Evolutionary conservation across 2,888 invertebrate species (phyloP).

Genomic region (Meteorus cinctellus): DNA sequence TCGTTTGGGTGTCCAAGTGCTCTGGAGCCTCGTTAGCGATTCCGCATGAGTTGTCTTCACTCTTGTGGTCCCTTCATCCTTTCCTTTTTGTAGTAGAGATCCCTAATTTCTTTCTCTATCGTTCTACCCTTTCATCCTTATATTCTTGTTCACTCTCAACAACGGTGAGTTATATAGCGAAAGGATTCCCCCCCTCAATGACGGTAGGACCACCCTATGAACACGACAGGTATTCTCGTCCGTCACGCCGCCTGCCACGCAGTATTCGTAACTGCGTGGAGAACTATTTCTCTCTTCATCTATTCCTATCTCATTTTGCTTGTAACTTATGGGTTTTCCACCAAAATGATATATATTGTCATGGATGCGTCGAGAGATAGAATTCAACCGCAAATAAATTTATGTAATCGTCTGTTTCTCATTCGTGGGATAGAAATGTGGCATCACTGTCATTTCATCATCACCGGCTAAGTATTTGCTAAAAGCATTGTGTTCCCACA

Average conservation of each 20-base stretch:
- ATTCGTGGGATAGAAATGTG: conserved; percentile 36
- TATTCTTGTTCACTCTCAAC: conserved; percentile 44
- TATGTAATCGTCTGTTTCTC: conserved; percentile 2
- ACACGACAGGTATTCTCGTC: conserved; percentile 68
- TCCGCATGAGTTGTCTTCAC: conserved; percentile 65
- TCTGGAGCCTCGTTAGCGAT: conserved; percentile 66
- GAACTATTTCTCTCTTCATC: conserved; percentile 26
- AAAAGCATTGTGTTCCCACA: conserved; percentile 11
- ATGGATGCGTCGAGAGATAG: not conserved
- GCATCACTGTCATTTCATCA: conserved; percentile 13
- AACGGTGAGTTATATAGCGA: conserved; percentile 27
- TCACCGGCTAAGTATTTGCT: not conserved
- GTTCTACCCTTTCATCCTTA: conserved; percentile 16
- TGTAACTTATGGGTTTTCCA: conserved; percentile 7
- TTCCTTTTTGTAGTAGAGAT: conserved; percentile 57
- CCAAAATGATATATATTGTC: conserved; percentile 2
- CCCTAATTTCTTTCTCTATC: conserved; percentile 36
- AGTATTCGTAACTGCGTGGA: conserved; percentile 30
- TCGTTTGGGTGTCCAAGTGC: conserved; percentile 65
- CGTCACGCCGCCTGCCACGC: conserved; percentile 66
- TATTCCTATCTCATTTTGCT: not conserved
- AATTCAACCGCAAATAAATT: conserved; percentile 12
- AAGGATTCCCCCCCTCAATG: conserved; percentile 56
- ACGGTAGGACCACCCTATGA: conserved; percentile 68
- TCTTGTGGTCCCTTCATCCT: conserved; percentile 51